Base-by-base conservation (phyloP, 2,113 vertebrate species). In the Neopipo cinnamomea region DNA sequence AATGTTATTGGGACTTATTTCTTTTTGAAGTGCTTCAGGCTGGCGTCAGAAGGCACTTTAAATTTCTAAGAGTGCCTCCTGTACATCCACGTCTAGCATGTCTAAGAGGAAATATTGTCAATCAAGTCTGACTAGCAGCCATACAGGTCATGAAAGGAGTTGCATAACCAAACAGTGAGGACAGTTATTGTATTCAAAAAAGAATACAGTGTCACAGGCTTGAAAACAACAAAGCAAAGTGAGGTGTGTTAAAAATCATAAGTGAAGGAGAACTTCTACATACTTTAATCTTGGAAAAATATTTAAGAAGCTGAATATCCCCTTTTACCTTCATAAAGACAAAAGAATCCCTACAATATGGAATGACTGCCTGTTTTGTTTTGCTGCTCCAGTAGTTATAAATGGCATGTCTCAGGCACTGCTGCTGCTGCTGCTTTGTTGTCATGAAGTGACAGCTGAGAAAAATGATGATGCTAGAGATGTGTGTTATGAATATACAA, bases 401-500 rank as follows among this genome's bases (percentile, higher is more conserved):
- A 95, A 87, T 80, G 71, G 66, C 77, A 91, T 1, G 2, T 95
- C 70, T 77, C 78, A 85, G 66, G 70, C 61, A 79, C 61, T 7
- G 35, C 68, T 78, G 67, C 71, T 72, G 65, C 75, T 71, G 42
- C 73, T 16, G 44, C 82, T 96, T 92, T 89, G 75, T 55, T 95
- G 71, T 66, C 21, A 5, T 49, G 81, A 97, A 96, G 88, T 94
- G 96, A 96, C 95, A 96, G 94, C 93, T 77, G 55, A 97, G 91
- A 94, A 95, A 95, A 93, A 84, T 50, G 17, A 88, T 96, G 83
- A 95, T 92, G 88, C 70, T 81, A 62, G 82, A 91, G 76, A 94
- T 79, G 75, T 76, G 90, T 25, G 62, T 89, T 90, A 89, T 47
- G 91, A 97, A 97, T 96, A 97, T 62, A 94, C 67, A 96, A 97